These are phyloP conservation scores for Hymenochirus boettgeri DNA, from an alignment of 2,113 vertebrate genomes.

Conservation along the genomic window DNA sequence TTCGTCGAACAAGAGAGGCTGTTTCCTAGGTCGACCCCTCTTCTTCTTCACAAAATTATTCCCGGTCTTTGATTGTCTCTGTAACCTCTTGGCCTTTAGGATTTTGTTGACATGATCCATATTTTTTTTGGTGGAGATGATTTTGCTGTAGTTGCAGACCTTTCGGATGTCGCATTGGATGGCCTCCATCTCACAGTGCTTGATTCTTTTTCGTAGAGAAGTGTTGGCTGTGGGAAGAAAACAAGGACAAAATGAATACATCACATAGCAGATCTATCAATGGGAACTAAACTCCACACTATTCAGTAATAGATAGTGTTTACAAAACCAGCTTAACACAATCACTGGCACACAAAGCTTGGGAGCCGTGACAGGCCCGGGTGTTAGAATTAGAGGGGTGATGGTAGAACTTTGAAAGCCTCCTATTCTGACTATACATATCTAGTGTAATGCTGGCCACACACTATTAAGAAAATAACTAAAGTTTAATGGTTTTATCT, in stretches of 20 bases:
- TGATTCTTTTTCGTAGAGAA: constrained; percentile 81
- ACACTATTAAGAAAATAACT: no score
- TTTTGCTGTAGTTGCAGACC: constrained; percentile 88
- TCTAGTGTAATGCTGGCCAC: no score
- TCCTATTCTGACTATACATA: no score
- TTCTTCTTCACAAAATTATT: constrained; percentile 95
- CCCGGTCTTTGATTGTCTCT: constrained; percentile 97
- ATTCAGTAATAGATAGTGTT: no score
- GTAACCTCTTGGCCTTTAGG: constrained; percentile 94
- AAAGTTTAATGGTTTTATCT: no score
- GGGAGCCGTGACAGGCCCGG: no score
- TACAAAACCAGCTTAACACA: no score
- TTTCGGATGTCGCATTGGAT: constrained; percentile 90
- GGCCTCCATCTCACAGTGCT: constrained; percentile 84
- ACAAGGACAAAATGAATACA: not conserved
- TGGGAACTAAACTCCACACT: no score
- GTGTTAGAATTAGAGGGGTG: no score
- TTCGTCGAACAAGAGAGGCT: constrained; percentile 70
- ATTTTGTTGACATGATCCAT: constrained; percentile 98
- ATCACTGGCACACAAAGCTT: no score
- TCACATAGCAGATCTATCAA: no score
- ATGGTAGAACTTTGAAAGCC: no score
- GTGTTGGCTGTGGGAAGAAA: constrained; percentile 57
- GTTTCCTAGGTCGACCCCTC: constrained; percentile 87
- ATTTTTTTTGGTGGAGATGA: constrained; percentile 90